These are phyloP conservation scores for Aspiorhynchus laticeps DNA, from an alignment of 2,113 vertebrate species.

Conservation along the genomic window DNA sequence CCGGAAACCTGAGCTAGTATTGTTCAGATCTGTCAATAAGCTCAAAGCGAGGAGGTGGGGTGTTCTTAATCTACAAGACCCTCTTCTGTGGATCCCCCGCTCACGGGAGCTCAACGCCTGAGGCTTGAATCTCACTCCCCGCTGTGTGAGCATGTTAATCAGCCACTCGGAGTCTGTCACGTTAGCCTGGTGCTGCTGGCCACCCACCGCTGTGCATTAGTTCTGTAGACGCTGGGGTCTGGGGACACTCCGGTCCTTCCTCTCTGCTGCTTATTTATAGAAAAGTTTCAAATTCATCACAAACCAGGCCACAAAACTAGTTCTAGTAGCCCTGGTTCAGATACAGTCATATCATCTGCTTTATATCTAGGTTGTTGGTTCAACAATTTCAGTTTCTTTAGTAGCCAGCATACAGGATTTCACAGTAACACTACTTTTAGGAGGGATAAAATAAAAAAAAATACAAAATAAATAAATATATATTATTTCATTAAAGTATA, in stretches of 20 bases:
- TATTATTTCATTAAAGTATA: too few relatives aligned
- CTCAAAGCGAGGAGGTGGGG: not conserved
- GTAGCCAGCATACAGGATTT: too few relatives aligned
- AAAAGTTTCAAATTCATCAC: not conserved
- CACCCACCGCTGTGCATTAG: conserved; percentile 32
- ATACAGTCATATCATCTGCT: not conserved
- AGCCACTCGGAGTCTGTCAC: not conserved
- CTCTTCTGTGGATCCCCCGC: not conserved
- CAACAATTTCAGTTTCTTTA: not conserved
- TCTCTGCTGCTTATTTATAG: not conserved
- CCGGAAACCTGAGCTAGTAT: not conserved
- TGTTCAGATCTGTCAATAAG: conserved; percentile 20
- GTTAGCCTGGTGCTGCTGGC: conserved; percentile 25
- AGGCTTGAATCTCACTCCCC: conserved; percentile 5
- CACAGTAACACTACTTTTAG: too few relatives aligned
- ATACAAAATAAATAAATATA: too few relatives aligned
- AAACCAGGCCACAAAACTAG: not conserved
- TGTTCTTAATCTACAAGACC: conserved; percentile 30
- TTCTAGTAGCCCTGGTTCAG: not conserved
- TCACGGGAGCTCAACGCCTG: conserved; percentile 14
- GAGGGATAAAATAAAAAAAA: too few relatives aligned
- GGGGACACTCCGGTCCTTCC: not conserved
- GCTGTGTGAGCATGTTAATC: conserved; percentile 42
- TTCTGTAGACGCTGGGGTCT: conserved; percentile 5
- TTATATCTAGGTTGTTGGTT: too few relatives aligned